Percentiles rank a stretch among this genome's conserved stretches.
Conservation (phyloP, 2,797 vertebrate genomes). For the Eutrigla gurnardus region DNA sequence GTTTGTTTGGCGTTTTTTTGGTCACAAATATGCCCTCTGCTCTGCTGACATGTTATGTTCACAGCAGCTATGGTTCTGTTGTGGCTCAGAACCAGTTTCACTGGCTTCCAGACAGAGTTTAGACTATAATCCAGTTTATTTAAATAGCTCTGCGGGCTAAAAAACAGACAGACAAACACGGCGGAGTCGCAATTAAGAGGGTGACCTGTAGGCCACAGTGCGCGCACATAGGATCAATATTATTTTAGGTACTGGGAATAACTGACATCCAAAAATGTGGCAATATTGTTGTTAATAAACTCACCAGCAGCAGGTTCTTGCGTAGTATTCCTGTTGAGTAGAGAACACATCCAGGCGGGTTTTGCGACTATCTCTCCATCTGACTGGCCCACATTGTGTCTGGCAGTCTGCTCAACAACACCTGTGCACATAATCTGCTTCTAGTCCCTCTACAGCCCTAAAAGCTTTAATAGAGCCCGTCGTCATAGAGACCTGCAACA, state of each 20-base stretch:
- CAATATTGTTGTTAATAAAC: constrained; percentile 29
- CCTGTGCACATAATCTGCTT: constrained; percentile 78
- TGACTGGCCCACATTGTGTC: constrained; percentile 36
- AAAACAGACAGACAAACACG: constrained; percentile 1
- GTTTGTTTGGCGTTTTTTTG: background rate
- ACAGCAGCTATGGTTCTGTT: background rate
- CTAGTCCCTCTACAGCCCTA: constrained; percentile 47
- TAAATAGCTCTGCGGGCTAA: background rate
- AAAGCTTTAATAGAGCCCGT: constrained; percentile 76
- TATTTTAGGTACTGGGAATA: background rate
- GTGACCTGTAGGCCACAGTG: background rate
- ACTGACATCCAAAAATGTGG: rapidly evolving
- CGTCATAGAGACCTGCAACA: constrained; percentile 84
- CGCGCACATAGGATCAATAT: rapidly evolving
- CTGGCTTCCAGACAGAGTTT: background rate
- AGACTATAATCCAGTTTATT: constrained; percentile 13
- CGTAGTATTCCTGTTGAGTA: constrained; percentile 22
- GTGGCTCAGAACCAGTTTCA: background rate
- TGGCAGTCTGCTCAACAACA: constrained; percentile 37
- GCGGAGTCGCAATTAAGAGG: background rate
- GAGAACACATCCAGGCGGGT: background rate
- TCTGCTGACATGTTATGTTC: background rate
- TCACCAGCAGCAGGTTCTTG: constrained; percentile 55
- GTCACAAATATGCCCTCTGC: background rate
- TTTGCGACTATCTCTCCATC: constrained; percentile 24